Evolutionary conservation across 2,888 invertebrate species (phyloP).

Genomic region (Chrysina gloriosa): DNA sequence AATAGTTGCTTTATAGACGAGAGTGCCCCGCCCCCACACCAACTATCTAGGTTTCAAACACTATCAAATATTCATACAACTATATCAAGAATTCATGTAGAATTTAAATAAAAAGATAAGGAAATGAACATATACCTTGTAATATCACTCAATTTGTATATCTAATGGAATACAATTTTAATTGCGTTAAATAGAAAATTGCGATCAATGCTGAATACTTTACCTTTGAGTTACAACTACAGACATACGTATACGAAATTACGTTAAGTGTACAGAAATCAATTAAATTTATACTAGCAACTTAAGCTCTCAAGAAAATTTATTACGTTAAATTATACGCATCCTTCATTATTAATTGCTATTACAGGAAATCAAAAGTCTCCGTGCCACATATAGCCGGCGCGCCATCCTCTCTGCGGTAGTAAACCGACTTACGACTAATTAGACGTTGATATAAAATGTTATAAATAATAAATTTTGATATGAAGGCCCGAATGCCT

Average conservation of each 20-base stretch:
- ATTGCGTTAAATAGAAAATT: neutral
- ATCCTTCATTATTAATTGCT: constrained; percentile 30
- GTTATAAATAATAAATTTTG: constrained; percentile 20
- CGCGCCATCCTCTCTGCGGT: neutral
- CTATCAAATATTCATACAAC: too few species aligned
- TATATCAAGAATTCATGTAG: too few species aligned
- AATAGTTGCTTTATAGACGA: too few species aligned
- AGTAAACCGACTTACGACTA: constrained; percentile 15
- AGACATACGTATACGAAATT: too few species aligned
- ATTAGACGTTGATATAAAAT: constrained; percentile 24
- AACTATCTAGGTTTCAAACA: too few species aligned
- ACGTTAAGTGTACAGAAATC: constrained; percentile 10
- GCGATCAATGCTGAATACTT: neutral
- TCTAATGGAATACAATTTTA: neutral
- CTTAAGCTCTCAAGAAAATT: constrained; percentile 12
- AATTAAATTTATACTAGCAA: constrained; percentile 7
- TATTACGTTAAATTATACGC: constrained; percentile 21
- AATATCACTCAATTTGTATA: neutral
- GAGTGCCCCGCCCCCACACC: too few species aligned
- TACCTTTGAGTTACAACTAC: too few species aligned
- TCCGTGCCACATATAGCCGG: neutral
- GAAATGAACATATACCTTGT: too few species aligned
- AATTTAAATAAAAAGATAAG: neutral
- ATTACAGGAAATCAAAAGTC: constrained; percentile 25
- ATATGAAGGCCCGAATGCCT: neutral